These are phyloP conservation scores for Heliconius ismenius DNA, from an alignment of 2,888 invertebrate genomes.

Conservation along the genomic window DNA sequence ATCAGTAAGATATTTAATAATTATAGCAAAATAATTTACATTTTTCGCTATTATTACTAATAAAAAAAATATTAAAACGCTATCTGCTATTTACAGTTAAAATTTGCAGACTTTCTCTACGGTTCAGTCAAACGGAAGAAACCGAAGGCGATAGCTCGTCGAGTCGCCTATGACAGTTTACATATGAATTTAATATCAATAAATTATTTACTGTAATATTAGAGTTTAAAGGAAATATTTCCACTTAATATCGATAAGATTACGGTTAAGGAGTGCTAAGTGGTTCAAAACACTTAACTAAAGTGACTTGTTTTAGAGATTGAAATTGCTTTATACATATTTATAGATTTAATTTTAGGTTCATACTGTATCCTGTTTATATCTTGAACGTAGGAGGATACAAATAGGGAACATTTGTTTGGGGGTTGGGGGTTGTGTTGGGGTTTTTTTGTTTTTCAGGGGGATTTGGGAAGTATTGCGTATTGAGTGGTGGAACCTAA, in stretches of 20 bases:
- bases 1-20: too few relatives aligned
- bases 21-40: too few relatives aligned
- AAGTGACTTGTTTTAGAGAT: neutral
- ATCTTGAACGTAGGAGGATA: too few relatives aligned
- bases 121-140: constrained; percentile 1
- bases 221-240: neutral
- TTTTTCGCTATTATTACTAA: too few relatives aligned
- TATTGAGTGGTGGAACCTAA: too few relatives aligned
- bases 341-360: neutral
- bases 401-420: too few relatives aligned
- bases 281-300: constrained; percentile 6
- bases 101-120: neutral
- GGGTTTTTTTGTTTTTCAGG: too few relatives aligned
- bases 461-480: too few relatives aligned
- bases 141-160: neutral
- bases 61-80: neutral
- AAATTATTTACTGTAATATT: neutral
- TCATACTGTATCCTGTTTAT: too few relatives aligned
- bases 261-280: neutral
- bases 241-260: constrained; percentile 10
- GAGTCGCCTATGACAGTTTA: neutral
- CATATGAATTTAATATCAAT: constrained; percentile 1
- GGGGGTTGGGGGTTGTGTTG: too few relatives aligned
- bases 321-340: neutral
- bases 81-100: neutral